phyloP scores from a whole-genome alignment of 2,888 invertebrate species.

The Corythucha ciliata region DNA sequence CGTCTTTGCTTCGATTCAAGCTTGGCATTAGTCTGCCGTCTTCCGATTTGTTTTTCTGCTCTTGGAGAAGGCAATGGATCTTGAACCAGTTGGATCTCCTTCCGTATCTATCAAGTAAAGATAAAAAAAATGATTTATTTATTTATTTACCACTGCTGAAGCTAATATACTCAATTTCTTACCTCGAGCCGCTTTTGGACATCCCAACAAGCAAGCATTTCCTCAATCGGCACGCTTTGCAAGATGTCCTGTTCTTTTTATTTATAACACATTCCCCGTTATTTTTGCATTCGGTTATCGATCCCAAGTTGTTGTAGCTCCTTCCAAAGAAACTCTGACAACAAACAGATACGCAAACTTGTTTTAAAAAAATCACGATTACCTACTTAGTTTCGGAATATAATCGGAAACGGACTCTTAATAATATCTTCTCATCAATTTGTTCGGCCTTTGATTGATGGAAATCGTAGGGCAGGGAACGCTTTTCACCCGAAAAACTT shows the following conservation, averaged over 20 bases:
- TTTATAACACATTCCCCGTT: conserved; percentile 84
- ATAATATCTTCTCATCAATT: too few species aligned
- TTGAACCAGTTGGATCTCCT: conserved; percentile 89
- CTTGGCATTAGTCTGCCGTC: conserved; percentile 27
- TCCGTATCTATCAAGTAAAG: conserved; percentile 64
- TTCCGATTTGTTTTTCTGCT: conserved; percentile 41
- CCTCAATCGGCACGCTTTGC: conserved; percentile 78
- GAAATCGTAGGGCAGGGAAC: too few species aligned
- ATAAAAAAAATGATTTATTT: neutral
- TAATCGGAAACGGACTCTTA: too few species aligned
- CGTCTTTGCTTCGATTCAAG: conserved; percentile 29
- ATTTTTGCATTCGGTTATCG: conserved; percentile 85
- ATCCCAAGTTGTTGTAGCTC: conserved; percentile 80
- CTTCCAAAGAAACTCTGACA: conserved; percentile 82
- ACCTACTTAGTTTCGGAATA: too few species aligned
- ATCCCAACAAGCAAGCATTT: conserved; percentile 82
- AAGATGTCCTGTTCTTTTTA: conserved; percentile 85
- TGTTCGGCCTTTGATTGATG: too few species aligned
- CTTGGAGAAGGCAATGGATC: conserved; percentile 79
- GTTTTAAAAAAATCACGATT: too few species aligned
- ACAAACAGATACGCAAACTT: too few species aligned
- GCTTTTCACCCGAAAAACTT: too few species aligned
- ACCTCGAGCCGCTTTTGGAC: conserved; percentile 80
- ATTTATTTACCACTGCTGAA: neutral
- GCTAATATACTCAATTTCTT: neutral